Percentiles rank a stretch among this genome's conserved stretches.
Evolutionary conservation across 2,113 vertebrate species (phyloP).

Genomic region (Cheilinus undulatus): DNA sequence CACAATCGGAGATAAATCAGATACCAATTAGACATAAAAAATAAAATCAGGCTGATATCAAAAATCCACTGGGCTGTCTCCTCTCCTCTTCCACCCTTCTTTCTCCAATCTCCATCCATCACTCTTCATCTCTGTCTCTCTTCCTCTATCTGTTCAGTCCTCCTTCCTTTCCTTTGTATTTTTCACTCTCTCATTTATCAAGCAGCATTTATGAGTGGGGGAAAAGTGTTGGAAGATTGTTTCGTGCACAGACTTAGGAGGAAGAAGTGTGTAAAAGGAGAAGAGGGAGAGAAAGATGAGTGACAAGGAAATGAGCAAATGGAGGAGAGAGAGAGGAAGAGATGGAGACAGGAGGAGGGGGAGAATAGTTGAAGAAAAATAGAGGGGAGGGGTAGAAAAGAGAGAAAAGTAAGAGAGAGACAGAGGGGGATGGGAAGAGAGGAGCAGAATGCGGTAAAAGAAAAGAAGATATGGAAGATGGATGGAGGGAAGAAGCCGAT

Average conservation of each 20-base stretch:
- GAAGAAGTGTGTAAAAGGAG: constrained; percentile 22
- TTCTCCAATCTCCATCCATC: constrained; percentile 55
- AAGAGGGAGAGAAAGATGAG: constrained; percentile 66
- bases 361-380: constrained; percentile 46
- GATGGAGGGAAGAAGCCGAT: constrained; percentile 48
- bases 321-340: constrained; percentile 38
- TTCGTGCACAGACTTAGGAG: constrained; percentile 52
- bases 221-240: constrained; percentile 66
- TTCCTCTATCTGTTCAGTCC: constrained; percentile 43
- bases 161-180: constrained; percentile 36
- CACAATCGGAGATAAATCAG: no score
- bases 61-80: constrained; percentile 39
- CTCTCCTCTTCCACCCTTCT: constrained; percentile 38
- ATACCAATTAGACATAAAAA: constrained; percentile 37
- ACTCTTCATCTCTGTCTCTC: constrained; percentile 52
- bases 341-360: constrained; percentile 5
- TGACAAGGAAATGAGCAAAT: constrained; percentile 74
- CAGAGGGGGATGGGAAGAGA: constrained; percentile 68
- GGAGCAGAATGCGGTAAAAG: constrained; percentile 78
- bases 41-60: constrained; percentile 41
- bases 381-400: constrained; percentile 66
- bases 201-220: constrained; percentile 43
- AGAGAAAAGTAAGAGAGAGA: constrained; percentile 24
- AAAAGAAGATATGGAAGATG: constrained; percentile 63
- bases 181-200: constrained; percentile 51